A percentile compares a stretch with the other conserved stretches of the same genome.
Conservation (phyloP, 2,888 invertebrate species). For the Drosophila meridionalis region DNA sequence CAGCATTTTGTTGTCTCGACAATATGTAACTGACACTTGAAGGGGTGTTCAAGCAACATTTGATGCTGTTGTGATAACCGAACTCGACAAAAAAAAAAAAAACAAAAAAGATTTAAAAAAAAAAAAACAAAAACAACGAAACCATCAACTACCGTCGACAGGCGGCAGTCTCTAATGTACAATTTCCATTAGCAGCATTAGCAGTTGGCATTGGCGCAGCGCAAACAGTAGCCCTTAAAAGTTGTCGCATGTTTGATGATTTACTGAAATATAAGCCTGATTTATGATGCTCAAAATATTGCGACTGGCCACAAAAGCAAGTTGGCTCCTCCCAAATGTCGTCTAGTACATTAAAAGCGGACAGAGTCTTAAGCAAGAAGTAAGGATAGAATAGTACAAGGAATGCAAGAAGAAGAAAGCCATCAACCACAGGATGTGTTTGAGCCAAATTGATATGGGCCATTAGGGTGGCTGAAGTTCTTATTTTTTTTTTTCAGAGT, state of each 20-base stretch:
- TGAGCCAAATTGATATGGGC: slow-evolving; percentile 80
- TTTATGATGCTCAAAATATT: slow-evolving; percentile 78
- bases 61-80: slow-evolving; percentile 72
- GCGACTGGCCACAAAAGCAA: slow-evolving; percentile 54
- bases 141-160: slow-evolving; percentile 31
- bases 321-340: slow-evolving; percentile 39
- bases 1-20: slow-evolving; percentile 77
- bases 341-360: slow-evolving; percentile 61
- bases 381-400: slow-evolving; percentile 37
- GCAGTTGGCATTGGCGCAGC: slow-evolving; percentile 44
- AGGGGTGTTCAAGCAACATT: slow-evolving; percentile 77
- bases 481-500: slow-evolving; percentile 31
- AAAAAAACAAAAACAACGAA: slow-evolving; percentile 14
- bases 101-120: background rate
- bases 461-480: slow-evolving; percentile 75
- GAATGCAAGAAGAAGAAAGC: slow-evolving; percentile 34
- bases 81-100: slow-evolving; percentile 22
- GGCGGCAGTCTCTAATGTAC: slow-evolving; percentile 69
- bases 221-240: slow-evolving; percentile 38
- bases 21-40: slow-evolving; percentile 80
- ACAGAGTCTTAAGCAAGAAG: slow-evolving; percentile 46
- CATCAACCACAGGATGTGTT: slow-evolving; percentile 64
- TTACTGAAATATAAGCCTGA: slow-evolving; percentile 83
- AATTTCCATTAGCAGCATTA: slow-evolving; percentile 75
- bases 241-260: slow-evolving; percentile 77